Percentiles rank a stretch among this genome's conserved stretches.
Conservation (phyloP, 2,113 vertebrate species). For the Cephalopholis sonnerati region DNA sequence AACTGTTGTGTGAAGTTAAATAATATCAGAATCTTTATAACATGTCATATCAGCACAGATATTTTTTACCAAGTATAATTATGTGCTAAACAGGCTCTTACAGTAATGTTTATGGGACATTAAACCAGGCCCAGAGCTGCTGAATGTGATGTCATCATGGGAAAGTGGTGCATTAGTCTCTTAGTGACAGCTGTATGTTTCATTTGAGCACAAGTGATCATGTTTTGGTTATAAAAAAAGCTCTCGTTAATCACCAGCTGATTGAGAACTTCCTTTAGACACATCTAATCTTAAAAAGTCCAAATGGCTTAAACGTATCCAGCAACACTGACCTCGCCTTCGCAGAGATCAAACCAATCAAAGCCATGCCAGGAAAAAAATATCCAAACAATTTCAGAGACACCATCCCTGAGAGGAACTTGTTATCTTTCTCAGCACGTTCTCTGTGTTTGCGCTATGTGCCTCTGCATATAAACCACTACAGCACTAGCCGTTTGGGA, state of each 20-base stretch:
- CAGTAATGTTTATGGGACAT: neutral
- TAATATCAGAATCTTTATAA: too few species aligned
- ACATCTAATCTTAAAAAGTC: neutral
- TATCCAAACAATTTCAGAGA: conserved; percentile 9
- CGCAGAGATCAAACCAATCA: conserved; percentile 31
- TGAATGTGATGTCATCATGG: neutral
- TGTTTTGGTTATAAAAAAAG: neutral
- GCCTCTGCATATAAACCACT: conserved; percentile 59
- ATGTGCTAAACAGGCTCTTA: too few species aligned
- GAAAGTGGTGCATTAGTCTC: neutral
- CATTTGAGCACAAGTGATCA: neutral
- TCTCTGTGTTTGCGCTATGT: conserved; percentile 51
- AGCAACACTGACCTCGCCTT: neutral
- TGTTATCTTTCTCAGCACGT: conserved; percentile 53
- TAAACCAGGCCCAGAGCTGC: neutral
- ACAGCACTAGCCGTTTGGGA: conserved; percentile 44
- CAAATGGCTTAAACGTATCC: neutral
- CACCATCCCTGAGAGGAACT: conserved; percentile 20
- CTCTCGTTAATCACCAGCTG: neutral
- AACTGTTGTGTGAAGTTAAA: too few species aligned
- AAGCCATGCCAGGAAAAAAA: conserved; percentile 6
- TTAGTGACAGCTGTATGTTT: neutral
- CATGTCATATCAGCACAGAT: too few species aligned
- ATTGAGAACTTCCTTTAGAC: neutral
- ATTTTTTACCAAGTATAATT: too few species aligned